phyloP scores from a whole-genome alignment of 1,140 invertebrate species.

The Myzus persicae region DNA sequence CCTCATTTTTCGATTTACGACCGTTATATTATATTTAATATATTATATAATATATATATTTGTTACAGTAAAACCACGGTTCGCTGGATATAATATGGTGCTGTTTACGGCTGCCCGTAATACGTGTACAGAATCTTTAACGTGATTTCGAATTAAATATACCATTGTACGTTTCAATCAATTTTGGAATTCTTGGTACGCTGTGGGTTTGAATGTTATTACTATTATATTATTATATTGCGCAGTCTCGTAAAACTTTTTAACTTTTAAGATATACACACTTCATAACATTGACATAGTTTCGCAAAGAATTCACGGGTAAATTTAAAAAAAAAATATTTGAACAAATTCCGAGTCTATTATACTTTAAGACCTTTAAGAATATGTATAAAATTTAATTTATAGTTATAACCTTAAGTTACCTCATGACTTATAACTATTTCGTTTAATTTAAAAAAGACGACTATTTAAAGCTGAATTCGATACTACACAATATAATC shows the following conservation, averaged over 20 bases:
- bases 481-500: too few species aligned
- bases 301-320: neutral
- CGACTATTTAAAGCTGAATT: too few species aligned
- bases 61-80: neutral
- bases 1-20: neutral
- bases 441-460: too few species aligned
- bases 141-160: neutral
- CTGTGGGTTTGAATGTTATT: neutral
- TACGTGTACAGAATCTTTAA: neutral
- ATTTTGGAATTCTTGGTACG: neutral
- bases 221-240: neutral
- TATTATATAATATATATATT: neutral
- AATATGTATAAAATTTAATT: too few species aligned
- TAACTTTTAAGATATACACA: neutral
- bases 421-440: too few species aligned
- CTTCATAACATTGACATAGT: neutral
- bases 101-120: neutral
- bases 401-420: too few species aligned
- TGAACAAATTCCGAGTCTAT: neutral
- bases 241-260: neutral
- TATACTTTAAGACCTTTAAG: neutral
- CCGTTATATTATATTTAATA: neutral
- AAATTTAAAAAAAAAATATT: slow-evolving; percentile 16
- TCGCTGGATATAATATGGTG: neutral
- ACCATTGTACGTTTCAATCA: neutral